Percentiles rank a stretch among this genome's conserved stretches.
phyloP scores from a whole-genome alignment of 2,797 vertebrate genomes.

The Myotis planiceps region DNA sequence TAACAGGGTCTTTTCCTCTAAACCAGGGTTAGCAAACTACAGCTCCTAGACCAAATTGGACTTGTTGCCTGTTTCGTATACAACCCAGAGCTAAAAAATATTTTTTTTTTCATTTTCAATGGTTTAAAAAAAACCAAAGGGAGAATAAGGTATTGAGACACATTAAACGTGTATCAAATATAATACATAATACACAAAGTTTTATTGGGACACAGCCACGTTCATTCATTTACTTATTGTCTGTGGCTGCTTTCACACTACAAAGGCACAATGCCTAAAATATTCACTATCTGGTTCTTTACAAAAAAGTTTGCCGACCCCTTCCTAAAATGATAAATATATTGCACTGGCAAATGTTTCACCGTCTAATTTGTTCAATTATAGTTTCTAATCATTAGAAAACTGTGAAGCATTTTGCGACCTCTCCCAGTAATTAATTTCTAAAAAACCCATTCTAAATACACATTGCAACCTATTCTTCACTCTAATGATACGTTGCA shows the following conservation, averaged over 20 bases:
- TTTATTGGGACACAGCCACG: background rate
- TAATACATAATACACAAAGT: background rate
- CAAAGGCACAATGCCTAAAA: conserved; percentile 15
- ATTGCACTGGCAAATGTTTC: conserved; percentile 64
- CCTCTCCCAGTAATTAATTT: conserved; percentile 78
- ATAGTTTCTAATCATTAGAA: conserved; percentile 75
- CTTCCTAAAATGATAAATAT: conserved; percentile 66
- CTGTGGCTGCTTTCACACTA: background rate
- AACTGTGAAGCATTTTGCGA: conserved; percentile 75
- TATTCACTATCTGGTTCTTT: conserved; percentile 18
- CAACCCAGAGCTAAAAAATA: background rate
- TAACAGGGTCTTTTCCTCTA: conserved; percentile 66
- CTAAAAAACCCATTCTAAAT: conserved; percentile 65
- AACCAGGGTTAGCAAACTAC: background rate
- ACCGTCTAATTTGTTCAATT: conserved; percentile 48
- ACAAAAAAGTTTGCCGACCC: background rate
- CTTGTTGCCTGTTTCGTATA: background rate
- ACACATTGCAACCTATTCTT: conserved; percentile 77
- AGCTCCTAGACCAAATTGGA: background rate
- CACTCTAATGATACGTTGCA: conserved; percentile 75
- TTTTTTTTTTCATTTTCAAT: conserved; percentile 27
- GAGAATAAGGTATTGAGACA: background rate
- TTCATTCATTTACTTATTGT: background rate
- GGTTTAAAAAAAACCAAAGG: background rate
- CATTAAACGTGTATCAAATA: background rate